These are phyloP conservation scores for Halocynthia aurantium DNA, from an alignment of 23 tunicate genomes.

Conservation along the genomic window DNA sequence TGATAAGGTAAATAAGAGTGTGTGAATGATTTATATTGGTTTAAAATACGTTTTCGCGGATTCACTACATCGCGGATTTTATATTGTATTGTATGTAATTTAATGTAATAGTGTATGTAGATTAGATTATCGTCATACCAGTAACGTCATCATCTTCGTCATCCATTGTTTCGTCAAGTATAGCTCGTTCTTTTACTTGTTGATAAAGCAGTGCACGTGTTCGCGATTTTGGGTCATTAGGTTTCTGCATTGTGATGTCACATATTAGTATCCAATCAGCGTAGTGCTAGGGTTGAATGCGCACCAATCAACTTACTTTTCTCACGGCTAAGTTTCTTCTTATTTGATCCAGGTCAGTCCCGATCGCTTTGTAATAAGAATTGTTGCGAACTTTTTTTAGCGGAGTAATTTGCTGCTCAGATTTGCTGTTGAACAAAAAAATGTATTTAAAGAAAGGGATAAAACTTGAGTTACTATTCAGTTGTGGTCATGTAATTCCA, in stretches of 20 bases:
- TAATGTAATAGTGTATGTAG: too few relatives aligned
- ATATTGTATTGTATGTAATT: too few relatives aligned
- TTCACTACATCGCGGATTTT: too few relatives aligned
- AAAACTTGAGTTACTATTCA: too few relatives aligned
- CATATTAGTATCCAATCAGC: not conserved
- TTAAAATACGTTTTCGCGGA: too few relatives aligned
- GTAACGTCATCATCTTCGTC: slow-evolving; percentile 38
- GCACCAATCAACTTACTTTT: slow-evolving; percentile 5
- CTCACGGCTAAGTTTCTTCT: slow-evolving; percentile 20
- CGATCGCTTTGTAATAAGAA: slow-evolving; percentile 15
- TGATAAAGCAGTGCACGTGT: slow-evolving; percentile 47
- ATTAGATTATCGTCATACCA: not conserved
- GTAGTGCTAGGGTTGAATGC: not conserved
- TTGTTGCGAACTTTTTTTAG: slow-evolving; percentile 11
- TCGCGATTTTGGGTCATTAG: slow-evolving; percentile 8
- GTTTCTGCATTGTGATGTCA: not conserved
- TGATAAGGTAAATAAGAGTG: too few relatives aligned
- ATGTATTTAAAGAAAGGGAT: too few relatives aligned
- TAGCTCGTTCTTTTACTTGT: slow-evolving; percentile 57
- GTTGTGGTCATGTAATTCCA: too few relatives aligned
- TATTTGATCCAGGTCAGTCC: not conserved
- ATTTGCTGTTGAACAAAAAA: too few relatives aligned
- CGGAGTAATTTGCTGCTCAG: not conserved
- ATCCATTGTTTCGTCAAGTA: slow-evolving; percentile 35
- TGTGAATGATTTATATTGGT: too few relatives aligned